These are phyloP conservation scores for Drosophila pseudoobscura DNA, from an alignment of 1,140 invertebrate species.

Conservation along the genomic window DNA sequence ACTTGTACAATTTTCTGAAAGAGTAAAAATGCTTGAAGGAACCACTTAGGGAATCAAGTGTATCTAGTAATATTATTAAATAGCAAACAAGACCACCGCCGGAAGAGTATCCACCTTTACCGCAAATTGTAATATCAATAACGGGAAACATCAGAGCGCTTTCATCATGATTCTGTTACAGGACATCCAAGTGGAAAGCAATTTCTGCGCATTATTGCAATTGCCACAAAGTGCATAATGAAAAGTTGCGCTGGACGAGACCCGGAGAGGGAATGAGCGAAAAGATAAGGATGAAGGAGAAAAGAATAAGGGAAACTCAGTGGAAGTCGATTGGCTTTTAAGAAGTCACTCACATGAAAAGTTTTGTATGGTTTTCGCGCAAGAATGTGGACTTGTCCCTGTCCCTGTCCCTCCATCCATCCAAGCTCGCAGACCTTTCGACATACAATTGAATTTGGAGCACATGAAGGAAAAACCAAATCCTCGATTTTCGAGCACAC, in stretches of 20 bases:
- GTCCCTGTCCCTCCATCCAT: not conserved
- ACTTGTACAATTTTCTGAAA: too few relatives aligned
- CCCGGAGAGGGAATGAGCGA: constrained; percentile 12
- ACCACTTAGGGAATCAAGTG: constrained; percentile 9
- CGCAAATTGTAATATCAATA: constrained; percentile 13
- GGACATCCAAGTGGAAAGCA: constrained; percentile 63
- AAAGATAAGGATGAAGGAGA: constrained; percentile 18
- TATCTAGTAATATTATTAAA: constrained; percentile 12
- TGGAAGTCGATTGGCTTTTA: constrained; percentile 76
- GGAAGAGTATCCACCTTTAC: too few relatives aligned
- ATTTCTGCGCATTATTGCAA: constrained; percentile 72
- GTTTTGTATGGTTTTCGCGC: constrained; percentile 53
- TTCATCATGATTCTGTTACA: constrained; percentile 17
- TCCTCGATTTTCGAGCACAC: constrained; percentile 35
- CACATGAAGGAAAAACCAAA: constrained; percentile 53
- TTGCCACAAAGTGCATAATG: constrained; percentile 61
- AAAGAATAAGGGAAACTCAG: constrained; percentile 47
- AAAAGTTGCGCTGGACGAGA: constrained; percentile 52
- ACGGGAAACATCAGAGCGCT: constrained; percentile 12
- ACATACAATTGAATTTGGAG: constrained; percentile 75
- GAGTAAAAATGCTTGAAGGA: too few relatives aligned
- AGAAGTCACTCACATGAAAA: constrained; percentile 72
- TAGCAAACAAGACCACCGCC: too few relatives aligned
- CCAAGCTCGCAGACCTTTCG: constrained; percentile 11
- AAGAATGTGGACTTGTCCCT: constrained; percentile 45